Base-by-base conservation (phyloP, 2,888 invertebrate species). In the Cremastinae sp. region DNA sequence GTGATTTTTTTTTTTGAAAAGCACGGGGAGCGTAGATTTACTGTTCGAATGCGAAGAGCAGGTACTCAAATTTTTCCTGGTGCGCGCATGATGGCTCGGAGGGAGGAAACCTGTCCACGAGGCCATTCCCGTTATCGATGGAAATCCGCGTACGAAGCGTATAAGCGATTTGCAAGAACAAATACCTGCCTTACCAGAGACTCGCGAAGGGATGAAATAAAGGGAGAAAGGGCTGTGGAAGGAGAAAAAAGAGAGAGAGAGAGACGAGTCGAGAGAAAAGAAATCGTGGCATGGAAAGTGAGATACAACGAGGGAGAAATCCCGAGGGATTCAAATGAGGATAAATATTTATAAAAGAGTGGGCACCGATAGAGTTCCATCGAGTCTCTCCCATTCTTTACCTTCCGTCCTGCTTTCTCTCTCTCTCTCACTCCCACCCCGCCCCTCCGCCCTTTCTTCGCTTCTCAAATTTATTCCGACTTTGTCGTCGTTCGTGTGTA, bases 291-390 rank as follows among this genome's bases (percentile, higher is more conserved):
- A 36, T 70, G 41, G 56, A 54, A 20, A 47, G 66, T 45, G 62
- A 72, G 54, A 51, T 64, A 68, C 54, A 65, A 75, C 69, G 28
- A 51, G 68, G 38, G 51, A 65, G 51, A 75, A 78, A 78, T 79
- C 81, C 82, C 81, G 81, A 78, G 81, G 82, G 86, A 87, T 87
- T 88, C 85, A 85, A 87, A 88, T 84, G 85, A 87, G 86, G 84
- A 88, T 88, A 88, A 88, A 88, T 88, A 88, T 88, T 87, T 88
- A 87, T 88, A 87, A 88, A 88, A 87, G 84, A 83, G 83, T 73
- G 79, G 77, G 82, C 45, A 70, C 75, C 83, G 83, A 84, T 82
- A 74, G 78, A 78, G 78, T 65, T 59, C 41, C 59, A 59, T 53
- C 59, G 53, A 58, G 28, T 2, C 5, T 62, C 38, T 16, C 28